These are phyloP conservation scores for Orthonychiurus folsomi DNA, from an alignment of 2,888 invertebrate genomes.

Conservation along the genomic window DNA sequence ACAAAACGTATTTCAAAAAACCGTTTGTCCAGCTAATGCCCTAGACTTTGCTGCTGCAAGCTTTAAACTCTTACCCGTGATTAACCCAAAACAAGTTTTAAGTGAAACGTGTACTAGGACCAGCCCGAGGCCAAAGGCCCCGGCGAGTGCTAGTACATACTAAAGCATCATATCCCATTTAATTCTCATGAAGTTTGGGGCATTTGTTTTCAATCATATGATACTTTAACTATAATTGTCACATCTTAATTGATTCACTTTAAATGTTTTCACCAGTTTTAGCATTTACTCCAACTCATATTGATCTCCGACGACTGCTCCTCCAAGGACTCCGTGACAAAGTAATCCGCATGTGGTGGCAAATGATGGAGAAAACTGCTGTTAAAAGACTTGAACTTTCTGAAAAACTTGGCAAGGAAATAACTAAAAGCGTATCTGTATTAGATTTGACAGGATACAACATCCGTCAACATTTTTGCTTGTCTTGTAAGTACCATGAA, in stretches of 20 bases:
- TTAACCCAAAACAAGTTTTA: not conserved
- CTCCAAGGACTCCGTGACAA: not conserved
- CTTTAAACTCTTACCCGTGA: too few species aligned
- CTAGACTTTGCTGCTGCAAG: too few species aligned
- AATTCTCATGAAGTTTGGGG: too few species aligned
- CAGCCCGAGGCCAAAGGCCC: too few species aligned
- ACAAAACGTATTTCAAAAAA: too few species aligned
- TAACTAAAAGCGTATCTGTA: not conserved
- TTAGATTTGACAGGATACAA: not conserved
- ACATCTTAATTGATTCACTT: not conserved
- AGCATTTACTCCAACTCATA: not conserved
- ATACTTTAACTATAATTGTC: too few species aligned
- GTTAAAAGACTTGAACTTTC: not conserved
- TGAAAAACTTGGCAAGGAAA: not conserved
- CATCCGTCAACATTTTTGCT: not conserved
- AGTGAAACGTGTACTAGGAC: too few species aligned
- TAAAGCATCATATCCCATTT: too few species aligned
- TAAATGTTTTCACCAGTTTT: not conserved
- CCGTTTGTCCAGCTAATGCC: too few species aligned
- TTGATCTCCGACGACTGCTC: not conserved
- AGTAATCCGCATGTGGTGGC: not conserved
- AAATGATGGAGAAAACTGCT: not conserved
- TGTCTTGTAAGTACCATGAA: too few species aligned
- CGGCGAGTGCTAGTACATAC: too few species aligned
- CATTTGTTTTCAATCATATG: too few species aligned